A percentile compares a stretch with the other conserved stretches of the same genome.
phyloP scores from a whole-genome alignment of 2,113 vertebrate species.

The Lampris incognitus region DNA sequence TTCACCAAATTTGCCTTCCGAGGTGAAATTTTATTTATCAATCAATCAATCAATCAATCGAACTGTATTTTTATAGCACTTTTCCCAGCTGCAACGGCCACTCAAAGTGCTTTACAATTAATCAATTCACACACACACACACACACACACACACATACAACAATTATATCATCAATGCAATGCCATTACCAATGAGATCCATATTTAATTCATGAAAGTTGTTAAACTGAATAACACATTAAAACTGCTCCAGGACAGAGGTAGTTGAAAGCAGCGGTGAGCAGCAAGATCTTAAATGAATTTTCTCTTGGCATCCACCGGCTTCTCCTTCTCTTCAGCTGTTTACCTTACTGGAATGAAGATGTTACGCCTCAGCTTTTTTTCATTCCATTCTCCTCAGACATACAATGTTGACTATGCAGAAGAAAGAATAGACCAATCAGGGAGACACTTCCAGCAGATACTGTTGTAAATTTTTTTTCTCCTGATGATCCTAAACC shows the following conservation, averaged over 20 bases:
- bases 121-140: no score
- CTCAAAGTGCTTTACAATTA: no score
- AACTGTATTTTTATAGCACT: no score
- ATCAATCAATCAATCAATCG: no score
- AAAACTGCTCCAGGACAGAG: no score
- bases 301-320: neutral
- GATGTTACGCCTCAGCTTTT: neutral
- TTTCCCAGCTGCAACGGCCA: no score
- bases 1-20: constrained; percentile 38
- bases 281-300: no score
- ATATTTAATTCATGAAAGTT: no score
- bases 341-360: neutral
- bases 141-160: neutral
- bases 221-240: no score
- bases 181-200: no score
- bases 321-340: neutral
- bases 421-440: constrained; percentile 12
- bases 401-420: neutral
- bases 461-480: constrained; percentile 9
- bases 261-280: no score
- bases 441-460: neutral
- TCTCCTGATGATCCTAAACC: constrained; percentile 9
- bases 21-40: constrained; percentile 31
- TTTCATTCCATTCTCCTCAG: neutral
- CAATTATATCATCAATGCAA: neutral